Evolutionary conservation across 2,888 invertebrate genomes (phyloP), one percentile per base, ranked within the genome.

Genomic region (Crepidodera aurea): DNA sequence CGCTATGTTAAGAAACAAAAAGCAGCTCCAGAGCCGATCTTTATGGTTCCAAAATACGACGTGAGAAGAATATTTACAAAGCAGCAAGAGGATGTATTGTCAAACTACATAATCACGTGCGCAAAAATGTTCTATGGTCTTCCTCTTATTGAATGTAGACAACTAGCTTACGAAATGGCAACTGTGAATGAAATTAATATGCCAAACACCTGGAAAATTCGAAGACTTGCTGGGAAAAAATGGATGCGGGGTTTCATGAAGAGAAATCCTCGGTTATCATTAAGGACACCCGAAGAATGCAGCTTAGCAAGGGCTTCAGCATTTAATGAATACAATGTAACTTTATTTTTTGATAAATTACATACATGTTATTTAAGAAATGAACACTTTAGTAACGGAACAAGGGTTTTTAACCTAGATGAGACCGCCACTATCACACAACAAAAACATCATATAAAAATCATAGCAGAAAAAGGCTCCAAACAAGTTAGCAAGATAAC

Each of bases 211-310:
- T 53, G 53, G 40, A 22, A 40, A 39, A 22, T 10, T n/a, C 29
- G 25, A 16, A 51, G 83, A 53, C 83, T 84, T 83, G 84, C 84
- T 0, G 84, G 84, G 18, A 82, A 83, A 68, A 84, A 84, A 67
- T 84, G 84, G 84, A 82, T 84, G 13, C 79, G 83, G 67, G 84
- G 83, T 68, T 84, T 84, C 73, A 72, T 84, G 13, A 83, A 83
- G 62, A 74, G 83, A 61, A 83, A 84, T 71, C 73, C 74, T 69
- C 73, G 75, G 73, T 73, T 77, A 77, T 75, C 77, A 77, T 77
- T 75, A 77, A 73, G 80, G 76, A 77, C 78, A 76, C 79, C 75
- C 7, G 37, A 58, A 34, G 58, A 39, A 25, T 58, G 58, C 39
- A 50, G 15, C 51, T 50, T 50, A 19, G 54, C 18, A n/a, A n/a